phyloP scores from a whole-genome alignment of 2,113 vertebrate genomes.

The Rhea americana region DNA sequence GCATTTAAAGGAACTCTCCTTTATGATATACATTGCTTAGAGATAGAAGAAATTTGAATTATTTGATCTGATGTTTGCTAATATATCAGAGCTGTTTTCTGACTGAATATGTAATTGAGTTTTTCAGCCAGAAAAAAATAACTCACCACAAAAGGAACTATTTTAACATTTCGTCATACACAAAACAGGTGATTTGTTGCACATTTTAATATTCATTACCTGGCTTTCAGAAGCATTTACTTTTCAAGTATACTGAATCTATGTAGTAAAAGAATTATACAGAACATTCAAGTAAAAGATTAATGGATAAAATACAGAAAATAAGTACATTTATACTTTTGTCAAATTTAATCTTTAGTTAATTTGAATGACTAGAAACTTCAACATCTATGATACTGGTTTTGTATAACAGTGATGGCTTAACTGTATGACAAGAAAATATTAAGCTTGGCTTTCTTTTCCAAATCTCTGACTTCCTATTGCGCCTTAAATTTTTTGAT shows the following conservation, averaged over 20 bases:
- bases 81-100: background rate
- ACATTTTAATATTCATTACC: background rate
- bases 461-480: background rate
- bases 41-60: background rate
- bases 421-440: background rate
- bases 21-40: background rate
- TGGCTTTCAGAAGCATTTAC: background rate
- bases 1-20: background rate
- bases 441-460: background rate
- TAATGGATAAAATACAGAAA: background rate
- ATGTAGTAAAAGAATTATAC: background rate
- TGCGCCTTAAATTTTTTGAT: background rate
- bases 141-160: background rate
- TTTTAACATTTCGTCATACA: background rate
- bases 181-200: background rate
- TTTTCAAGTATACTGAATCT: background rate
- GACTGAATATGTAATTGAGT: background rate
- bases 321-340: background rate
- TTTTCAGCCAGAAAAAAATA: background rate
- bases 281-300: background rate
- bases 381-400: background rate
- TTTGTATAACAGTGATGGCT: background rate
- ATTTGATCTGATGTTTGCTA: constrained; percentile 8
- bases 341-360: background rate
- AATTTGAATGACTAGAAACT: background rate